These are phyloP conservation scores for Oxyruncus cristatus DNA, from an alignment of 2,113 vertebrate genomes.

Conservation along the genomic window DNA sequence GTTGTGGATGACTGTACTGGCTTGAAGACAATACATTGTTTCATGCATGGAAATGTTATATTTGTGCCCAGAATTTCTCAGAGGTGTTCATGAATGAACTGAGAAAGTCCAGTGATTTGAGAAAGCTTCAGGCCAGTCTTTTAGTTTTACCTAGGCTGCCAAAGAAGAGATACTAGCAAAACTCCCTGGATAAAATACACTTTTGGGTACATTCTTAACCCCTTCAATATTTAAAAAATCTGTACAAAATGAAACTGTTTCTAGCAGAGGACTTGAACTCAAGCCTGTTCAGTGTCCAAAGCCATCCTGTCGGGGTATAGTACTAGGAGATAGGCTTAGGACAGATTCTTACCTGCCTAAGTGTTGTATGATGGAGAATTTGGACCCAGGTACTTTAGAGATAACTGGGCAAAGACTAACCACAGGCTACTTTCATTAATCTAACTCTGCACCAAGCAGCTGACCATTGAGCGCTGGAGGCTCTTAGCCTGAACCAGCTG, in stretches of 20 bases:
- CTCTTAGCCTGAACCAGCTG: background rate
- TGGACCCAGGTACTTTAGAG: background rate
- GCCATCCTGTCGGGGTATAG: accelerated
- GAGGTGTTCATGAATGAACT: background rate
- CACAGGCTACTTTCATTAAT: background rate
- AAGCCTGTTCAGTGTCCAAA: background rate
- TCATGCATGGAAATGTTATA: background rate
- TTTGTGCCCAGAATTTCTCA: slow-evolving; percentile 6
- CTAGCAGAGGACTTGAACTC: background rate
- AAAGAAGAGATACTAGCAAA: background rate
- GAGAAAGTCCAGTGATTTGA: background rate
- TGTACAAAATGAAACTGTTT: background rate
- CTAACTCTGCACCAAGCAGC: background rate
- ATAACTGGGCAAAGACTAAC: background rate
- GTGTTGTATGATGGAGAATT: background rate
- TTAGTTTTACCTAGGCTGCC: background rate
- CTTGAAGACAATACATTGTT: background rate
- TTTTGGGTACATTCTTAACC: background rate
- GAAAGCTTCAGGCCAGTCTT: background rate
- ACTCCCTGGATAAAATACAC: background rate
- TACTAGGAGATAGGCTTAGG: accelerated
- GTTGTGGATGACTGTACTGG: background rate
- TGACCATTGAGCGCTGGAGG: background rate
- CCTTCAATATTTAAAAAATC: background rate
- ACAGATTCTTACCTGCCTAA: accelerated